Conservation (phyloP, 2,797 vertebrate species). For the Catharus ustulatus region DNA sequence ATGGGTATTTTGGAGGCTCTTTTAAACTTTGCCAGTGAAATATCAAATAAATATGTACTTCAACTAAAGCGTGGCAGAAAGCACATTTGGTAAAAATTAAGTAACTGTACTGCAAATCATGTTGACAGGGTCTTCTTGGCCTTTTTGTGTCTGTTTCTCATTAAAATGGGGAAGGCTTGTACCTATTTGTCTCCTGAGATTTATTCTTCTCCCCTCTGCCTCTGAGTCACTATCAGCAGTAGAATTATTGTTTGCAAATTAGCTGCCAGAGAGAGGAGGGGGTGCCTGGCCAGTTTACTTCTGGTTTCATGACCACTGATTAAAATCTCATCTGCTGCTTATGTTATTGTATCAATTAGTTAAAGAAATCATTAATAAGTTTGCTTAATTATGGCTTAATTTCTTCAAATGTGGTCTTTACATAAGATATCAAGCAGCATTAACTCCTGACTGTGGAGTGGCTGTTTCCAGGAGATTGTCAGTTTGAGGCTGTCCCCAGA, state of each 20-base stretch:
- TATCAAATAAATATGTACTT: conserved; percentile 51
- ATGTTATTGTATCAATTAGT: conserved; percentile 27
- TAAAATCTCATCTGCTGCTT: conserved; percentile 15
- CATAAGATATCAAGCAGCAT: background rate
- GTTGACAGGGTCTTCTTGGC: conserved; percentile 55
- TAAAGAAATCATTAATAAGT: conserved; percentile 39
- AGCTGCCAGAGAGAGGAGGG: background rate
- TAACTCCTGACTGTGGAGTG: background rate
- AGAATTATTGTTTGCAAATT: conserved; percentile 41
- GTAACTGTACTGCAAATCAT: conserved; percentile 44
- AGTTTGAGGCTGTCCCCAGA: background rate
- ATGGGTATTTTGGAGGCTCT: conserved; percentile 16
- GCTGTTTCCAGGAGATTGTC: background rate
- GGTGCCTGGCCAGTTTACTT: conserved; percentile 10
- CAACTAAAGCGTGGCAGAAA: conserved; percentile 30
- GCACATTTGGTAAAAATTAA: conserved; percentile 66
- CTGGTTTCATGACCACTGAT: conserved; percentile 27
- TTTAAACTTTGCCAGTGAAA: conserved; percentile 52
- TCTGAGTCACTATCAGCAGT: background rate
- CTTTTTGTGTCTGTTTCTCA: conserved; percentile 56
- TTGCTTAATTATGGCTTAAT: conserved; percentile 27
- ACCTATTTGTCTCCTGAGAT: conserved; percentile 47
- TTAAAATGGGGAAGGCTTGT: conserved; percentile 36
- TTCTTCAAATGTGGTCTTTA: conserved; percentile 37
- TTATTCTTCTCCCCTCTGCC: conserved; percentile 15